These are phyloP conservation scores for Micropoecilia bifurca DNA, from an alignment of 2,797 vertebrate species.

Conservation along the genomic window DNA sequence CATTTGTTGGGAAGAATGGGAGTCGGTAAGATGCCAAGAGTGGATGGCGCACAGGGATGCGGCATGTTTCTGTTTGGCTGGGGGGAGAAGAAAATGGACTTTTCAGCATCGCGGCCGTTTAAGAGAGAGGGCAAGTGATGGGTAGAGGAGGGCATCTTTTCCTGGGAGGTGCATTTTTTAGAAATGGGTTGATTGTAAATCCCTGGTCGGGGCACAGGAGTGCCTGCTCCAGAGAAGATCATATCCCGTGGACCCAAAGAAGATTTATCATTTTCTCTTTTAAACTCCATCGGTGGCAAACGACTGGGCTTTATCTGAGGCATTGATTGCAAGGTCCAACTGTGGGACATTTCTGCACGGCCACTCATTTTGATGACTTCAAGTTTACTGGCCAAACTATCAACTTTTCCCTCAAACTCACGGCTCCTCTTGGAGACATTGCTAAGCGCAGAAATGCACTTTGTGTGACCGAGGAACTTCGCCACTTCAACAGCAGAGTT, in stretches of 20 bases:
- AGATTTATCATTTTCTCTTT: constrained; percentile 51
- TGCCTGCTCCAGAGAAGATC: constrained; percentile 38
- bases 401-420: constrained; percentile 36
- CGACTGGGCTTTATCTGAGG: constrained; percentile 29
- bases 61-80: constrained; percentile 43
- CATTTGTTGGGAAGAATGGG: constrained; percentile 55
- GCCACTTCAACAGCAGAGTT: constrained; percentile 79
- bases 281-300: constrained; percentile 74
- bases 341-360: neutral
- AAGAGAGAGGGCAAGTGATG: constrained; percentile 32
- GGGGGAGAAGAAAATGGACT: constrained; percentile 33
- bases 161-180: constrained; percentile 9
- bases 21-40: constrained; percentile 68
- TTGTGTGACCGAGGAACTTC: constrained; percentile 73
- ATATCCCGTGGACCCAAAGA: constrained; percentile 20
- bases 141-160: neutral
- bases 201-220: constrained; percentile 44
- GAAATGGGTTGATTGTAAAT: constrained; percentile 3
- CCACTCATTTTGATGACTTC: constrained; percentile 21
- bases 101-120: constrained; percentile 16
- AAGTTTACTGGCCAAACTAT: constrained; percentile 20
- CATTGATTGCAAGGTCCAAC: neutral
- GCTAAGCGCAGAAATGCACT: constrained; percentile 72
- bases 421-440: constrained; percentile 46
- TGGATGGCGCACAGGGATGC: constrained; percentile 30